These are phyloP conservation scores for Halictus quadricinctus DNA, from an alignment of 2,888 invertebrate genomes.

Conservation along the genomic window DNA sequence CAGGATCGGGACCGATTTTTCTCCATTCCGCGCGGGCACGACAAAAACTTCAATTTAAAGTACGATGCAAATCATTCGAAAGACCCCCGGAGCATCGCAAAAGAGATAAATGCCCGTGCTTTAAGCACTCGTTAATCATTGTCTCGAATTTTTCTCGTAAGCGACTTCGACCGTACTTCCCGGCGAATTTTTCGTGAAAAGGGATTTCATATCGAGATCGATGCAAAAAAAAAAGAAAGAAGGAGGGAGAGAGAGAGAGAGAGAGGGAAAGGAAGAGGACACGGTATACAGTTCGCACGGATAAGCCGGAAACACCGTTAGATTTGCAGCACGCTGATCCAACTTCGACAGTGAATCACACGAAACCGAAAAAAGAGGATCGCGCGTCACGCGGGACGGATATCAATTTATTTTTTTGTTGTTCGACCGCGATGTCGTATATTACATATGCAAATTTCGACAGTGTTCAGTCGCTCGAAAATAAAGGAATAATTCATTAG, in stretches of 20 bases:
- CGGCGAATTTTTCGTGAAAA: background rate
- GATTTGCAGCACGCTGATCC: slow-evolving; percentile 17
- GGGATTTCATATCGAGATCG: slow-evolving; percentile 22
- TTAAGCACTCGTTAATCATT: slow-evolving; percentile 26
- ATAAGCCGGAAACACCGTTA: slow-evolving; percentile 30
- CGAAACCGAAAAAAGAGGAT: background rate
- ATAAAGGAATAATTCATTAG: slow-evolving; percentile 19
- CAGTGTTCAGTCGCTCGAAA: background rate
- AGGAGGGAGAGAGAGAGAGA: background rate
- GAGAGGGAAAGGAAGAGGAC: no score
- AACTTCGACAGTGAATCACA: slow-evolving; percentile 29
- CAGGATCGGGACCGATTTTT: slow-evolving; percentile 9
- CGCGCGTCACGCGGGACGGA: slow-evolving; percentile 9
- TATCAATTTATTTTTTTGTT: slow-evolving; percentile 32
- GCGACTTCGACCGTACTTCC: background rate
- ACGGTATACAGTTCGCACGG: slow-evolving; percentile 19
- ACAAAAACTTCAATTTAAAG: slow-evolving; percentile 16
- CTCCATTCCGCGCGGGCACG: background rate
- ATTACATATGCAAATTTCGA: slow-evolving; percentile 6
- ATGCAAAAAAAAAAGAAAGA: background rate
- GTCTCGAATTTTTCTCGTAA: slow-evolving; percentile 23
- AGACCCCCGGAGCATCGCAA: slow-evolving; percentile 7
- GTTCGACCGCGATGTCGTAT: background rate
- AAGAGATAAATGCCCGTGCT: slow-evolving; percentile 23
- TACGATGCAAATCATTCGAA: slow-evolving; percentile 13